Evolutionary conservation across 2,113 vertebrate species (phyloP).

Genomic region (Cygnus buccinator): DNA sequence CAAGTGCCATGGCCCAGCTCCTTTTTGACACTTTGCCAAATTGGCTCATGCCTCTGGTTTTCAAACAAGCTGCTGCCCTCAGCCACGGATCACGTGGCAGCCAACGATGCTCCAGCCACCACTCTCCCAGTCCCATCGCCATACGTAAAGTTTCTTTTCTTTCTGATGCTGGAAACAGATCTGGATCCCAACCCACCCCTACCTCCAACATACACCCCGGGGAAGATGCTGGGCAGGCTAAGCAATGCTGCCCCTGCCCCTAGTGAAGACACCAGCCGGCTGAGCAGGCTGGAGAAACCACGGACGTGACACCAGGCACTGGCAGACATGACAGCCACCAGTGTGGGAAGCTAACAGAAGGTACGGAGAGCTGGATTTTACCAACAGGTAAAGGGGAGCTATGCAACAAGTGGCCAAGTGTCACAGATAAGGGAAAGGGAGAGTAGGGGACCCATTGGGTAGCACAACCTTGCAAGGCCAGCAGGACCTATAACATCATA

Average conservation of each 20-base stretch:
- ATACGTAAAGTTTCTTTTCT: not conserved
- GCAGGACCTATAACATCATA: not conserved
- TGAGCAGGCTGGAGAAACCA: not conserved
- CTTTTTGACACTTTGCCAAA: not conserved
- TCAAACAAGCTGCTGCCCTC: not conserved
- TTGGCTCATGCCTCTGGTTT: not conserved
- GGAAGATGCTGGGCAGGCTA: fast-evolving
- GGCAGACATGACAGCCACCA: not conserved
- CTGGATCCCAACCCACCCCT: not conserved
- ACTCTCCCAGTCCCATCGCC: fast-evolving
- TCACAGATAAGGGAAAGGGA: not conserved
- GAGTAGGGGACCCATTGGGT: not conserved
- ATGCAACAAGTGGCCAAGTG: fast-evolving
- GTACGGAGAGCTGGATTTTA: not conserved
- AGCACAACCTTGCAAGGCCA: not conserved
- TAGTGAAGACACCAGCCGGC: no score
- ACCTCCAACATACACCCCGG: no score
- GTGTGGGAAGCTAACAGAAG: not conserved
- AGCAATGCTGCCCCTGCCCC: not conserved
- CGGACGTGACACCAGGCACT: not conserved
- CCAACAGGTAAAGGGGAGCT: not conserved
- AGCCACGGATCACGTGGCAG: not conserved
- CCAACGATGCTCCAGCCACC: fast-evolving
- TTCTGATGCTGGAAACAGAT: not conserved
- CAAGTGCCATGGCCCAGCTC: fast-evolving